A percentile compares a stretch with the other conserved stretches of the same genome.
Evolutionary conservation across 2,888 invertebrate species (phyloP).

Genomic region (Volucella inanis): DNA sequence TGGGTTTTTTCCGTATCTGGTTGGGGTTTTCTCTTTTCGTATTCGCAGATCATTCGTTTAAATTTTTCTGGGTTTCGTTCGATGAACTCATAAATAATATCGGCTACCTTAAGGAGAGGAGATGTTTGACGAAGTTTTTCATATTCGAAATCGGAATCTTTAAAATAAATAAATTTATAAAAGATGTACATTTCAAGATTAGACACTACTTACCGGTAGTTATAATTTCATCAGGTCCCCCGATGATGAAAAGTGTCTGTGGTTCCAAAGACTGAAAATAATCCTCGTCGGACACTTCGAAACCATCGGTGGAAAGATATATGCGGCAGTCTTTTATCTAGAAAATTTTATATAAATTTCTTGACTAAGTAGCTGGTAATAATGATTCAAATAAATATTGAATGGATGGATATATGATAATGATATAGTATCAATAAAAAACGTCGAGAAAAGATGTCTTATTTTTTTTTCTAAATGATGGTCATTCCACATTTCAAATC

Average conservation of each 20-base stretch:
- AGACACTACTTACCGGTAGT: conserved; percentile 84
- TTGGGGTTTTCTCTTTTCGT: conserved; percentile 79
- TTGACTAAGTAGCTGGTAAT: conserved; percentile 4
- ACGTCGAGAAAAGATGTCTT: too few species aligned
- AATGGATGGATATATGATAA: background rate
- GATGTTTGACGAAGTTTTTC: conserved; percentile 82
- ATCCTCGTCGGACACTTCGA: conserved; percentile 89
- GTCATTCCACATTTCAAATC: too few species aligned
- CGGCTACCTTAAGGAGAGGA: conserved; percentile 88
- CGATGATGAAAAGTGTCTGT: conserved; percentile 89
- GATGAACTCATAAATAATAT: conserved; percentile 89
- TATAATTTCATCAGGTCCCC: conserved; percentile 84
- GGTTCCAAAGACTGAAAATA: conserved; percentile 89
- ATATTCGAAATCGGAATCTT: conserved; percentile 81
- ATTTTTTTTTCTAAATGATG: too few species aligned
- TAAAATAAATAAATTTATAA: background rate
- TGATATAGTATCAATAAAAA: background rate
- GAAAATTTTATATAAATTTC: conserved; percentile 15
- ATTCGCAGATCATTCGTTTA: conserved; percentile 80
- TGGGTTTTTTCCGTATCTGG: conserved; percentile 84
- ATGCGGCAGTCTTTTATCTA: conserved; percentile 83
- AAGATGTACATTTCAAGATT: background rate
- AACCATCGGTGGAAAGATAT: conserved; percentile 87
- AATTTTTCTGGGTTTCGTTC: conserved; percentile 85
- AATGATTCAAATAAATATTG: background rate